Conservation (phyloP, 2,888 invertebrate genomes). For the Zeuzera pyrina region DNA sequence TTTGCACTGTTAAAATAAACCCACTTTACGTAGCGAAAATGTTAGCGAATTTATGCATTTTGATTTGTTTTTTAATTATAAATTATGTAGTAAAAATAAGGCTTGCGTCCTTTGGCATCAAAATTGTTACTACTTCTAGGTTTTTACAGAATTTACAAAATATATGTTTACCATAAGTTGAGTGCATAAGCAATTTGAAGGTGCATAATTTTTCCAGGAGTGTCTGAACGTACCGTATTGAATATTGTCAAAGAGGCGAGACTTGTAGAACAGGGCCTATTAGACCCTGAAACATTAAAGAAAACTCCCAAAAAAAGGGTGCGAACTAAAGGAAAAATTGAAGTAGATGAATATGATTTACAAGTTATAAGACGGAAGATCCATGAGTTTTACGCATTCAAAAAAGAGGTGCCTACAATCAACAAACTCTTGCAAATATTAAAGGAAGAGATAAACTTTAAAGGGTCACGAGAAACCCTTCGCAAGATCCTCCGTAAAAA, state of each 20-base stretch:
- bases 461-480: constrained; percentile 58
- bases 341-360: constrained; percentile 59
- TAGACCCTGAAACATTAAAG: constrained; percentile 59
- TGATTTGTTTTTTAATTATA: too few species aligned
- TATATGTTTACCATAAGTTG: too few species aligned
- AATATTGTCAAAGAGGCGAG: constrained; percentile 62
- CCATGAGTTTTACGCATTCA: constrained; percentile 63
- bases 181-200: too few species aligned
- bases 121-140: too few species aligned
- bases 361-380: constrained; percentile 60
- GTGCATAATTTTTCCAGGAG: constrained; percentile 20
- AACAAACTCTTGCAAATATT: constrained; percentile 59
- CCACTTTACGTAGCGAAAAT: too few species aligned
- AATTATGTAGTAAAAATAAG: too few species aligned
- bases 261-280: constrained; percentile 57
- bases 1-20: too few species aligned
- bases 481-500: constrained; percentile 60
- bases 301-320: constrained; percentile 57
- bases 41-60: too few species aligned
- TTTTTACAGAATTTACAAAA: too few species aligned
- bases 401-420: constrained; percentile 63
- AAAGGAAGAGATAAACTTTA: constrained; percentile 61
- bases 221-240: constrained; percentile 58
- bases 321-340: constrained; percentile 59
- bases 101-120: too few species aligned